A percentile compares a stretch with the other conserved stretches of the same genome.
Evolutionary conservation across 2,888 invertebrate species (phyloP).

Genomic region (Eupithecia subfuscata): DNA sequence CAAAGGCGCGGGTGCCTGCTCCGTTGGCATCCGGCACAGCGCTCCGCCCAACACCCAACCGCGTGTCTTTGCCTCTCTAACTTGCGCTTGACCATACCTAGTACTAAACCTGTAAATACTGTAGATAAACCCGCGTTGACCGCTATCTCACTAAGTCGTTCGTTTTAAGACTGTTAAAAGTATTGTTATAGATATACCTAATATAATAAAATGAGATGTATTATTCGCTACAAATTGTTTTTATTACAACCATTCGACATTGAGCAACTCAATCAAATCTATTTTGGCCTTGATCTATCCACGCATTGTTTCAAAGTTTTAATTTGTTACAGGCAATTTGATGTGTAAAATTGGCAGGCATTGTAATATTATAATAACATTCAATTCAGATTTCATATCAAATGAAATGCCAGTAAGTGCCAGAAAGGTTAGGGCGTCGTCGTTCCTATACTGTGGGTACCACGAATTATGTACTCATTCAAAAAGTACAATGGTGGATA

Average conservation of each 20-base stretch:
- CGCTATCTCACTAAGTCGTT: conserved; percentile 80
- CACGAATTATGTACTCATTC: not conserved
- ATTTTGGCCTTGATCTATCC: conserved; percentile 44
- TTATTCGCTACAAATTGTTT: conserved; percentile 40
- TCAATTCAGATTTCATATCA: conserved; percentile 33
- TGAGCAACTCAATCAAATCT: conserved; percentile 44
- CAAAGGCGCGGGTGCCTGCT: conserved; percentile 68
- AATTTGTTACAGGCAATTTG: conserved; percentile 43
- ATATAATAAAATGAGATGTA: conserved; percentile 73
- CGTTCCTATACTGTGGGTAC: conserved; percentile 31
- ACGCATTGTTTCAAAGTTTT: conserved; percentile 44
- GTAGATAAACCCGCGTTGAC: conserved; percentile 76
- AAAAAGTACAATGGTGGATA: no score
- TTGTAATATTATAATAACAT: conserved; percentile 40
- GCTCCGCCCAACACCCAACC: conserved; percentile 68
- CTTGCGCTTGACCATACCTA: conserved; percentile 65
- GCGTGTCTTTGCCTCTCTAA: conserved; percentile 73
- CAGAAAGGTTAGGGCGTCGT: conserved; percentile 55
- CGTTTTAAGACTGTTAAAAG: conserved; percentile 83
- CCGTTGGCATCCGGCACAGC: conserved; percentile 65
- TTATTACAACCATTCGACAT: conserved; percentile 38
- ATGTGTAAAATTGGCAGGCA: conserved; percentile 40
- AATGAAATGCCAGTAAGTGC: conserved; percentile 55
- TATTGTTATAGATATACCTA: conserved; percentile 81
- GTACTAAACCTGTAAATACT: conserved; percentile 66